These are phyloP conservation scores for Syngnathoides biaculeatus DNA, from an alignment of 2,113 vertebrate species.

Conservation along the genomic window DNA sequence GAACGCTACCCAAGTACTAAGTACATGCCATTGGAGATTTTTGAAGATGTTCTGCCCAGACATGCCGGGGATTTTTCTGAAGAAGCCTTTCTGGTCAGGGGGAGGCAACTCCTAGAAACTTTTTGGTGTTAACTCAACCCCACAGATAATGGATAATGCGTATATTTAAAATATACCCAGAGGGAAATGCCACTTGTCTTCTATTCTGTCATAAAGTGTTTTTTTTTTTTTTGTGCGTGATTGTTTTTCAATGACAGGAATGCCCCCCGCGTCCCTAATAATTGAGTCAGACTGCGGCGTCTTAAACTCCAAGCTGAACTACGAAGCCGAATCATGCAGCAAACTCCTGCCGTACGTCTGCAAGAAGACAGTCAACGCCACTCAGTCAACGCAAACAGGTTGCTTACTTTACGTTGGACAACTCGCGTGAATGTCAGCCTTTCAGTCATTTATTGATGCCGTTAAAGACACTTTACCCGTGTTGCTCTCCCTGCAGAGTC, in stretches of 20 bases:
- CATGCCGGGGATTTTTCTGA: neutral
- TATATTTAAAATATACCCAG: neutral
- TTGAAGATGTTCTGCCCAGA: constrained; percentile 1
- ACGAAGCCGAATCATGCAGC: constrained; percentile 75
- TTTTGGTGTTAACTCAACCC: neutral
- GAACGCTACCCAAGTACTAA: constrained; percentile 19
- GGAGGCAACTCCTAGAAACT: neutral
- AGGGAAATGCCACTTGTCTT: neutral
- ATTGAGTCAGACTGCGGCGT: constrained; percentile 79
- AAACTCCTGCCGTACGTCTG: constrained; percentile 84
- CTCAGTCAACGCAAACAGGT: constrained; percentile 41
- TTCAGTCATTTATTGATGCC: neutral
- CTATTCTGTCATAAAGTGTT: neutral
- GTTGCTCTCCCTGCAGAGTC: constrained; percentile 61
- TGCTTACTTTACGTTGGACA: constrained; percentile 12
- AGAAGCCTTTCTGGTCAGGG: neutral
- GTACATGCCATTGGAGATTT: constrained; percentile 1
- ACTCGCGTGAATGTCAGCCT: neutral
- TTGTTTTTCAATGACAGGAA: constrained; percentile 63
- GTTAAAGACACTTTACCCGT: neutral
- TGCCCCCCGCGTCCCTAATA: constrained; percentile 54
- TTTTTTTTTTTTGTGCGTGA: constrained; percentile 1
- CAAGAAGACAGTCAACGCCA: constrained; percentile 62
- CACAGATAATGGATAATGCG: neutral
- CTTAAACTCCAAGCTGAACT: constrained; percentile 74